Evolutionary conservation across 1,140 invertebrate genomes (phyloP).

Genomic region (Pachypsylla venusta): DNA sequence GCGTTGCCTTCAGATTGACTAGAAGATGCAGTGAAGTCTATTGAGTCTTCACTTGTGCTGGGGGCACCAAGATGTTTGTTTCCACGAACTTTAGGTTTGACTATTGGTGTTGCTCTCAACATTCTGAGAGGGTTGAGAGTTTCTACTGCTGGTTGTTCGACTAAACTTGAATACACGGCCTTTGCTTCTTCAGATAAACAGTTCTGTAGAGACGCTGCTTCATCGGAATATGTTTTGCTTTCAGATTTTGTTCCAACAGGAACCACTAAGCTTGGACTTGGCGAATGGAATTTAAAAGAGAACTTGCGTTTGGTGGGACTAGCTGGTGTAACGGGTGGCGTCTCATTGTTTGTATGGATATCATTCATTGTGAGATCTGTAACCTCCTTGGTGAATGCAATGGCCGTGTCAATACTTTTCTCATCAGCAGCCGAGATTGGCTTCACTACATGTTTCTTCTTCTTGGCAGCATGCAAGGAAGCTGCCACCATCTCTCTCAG

Average conservation of each 20-base stretch:
- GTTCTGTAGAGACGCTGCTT: conserved; percentile 75
- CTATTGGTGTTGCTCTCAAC: conserved; percentile 45
- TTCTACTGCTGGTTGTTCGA: conserved; percentile 44
- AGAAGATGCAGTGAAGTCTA: background rate
- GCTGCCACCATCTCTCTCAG: conserved; percentile 48
- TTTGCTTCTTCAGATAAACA: conserved; percentile 68
- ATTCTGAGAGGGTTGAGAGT: conserved; percentile 50
- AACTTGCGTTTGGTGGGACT: conserved; percentile 75
- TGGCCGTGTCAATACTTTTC: conserved; percentile 82
- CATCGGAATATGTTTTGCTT: conserved; percentile 72
- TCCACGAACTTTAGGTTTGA: conserved; percentile 40
- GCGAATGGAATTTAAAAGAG: conserved; percentile 62
- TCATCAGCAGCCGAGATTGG: conserved; percentile 87
- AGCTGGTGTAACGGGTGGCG: conserved; percentile 45
- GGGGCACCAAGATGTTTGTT: conserved; percentile 33
- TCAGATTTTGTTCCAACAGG: conserved; percentile 45
- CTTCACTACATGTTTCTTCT: conserved; percentile 76
- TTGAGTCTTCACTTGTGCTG: background rate
- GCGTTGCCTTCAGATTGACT: conserved; percentile 42
- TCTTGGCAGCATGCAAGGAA: conserved; percentile 30
- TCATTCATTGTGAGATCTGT: conserved; percentile 76
- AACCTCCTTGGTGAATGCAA: conserved; percentile 84
- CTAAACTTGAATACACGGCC: conserved; percentile 78
- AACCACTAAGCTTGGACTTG: conserved; percentile 20
- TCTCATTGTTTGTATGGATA: conserved; percentile 31